Evolutionary conservation across 2,888 invertebrate genomes (phyloP).

Genomic region (Spilosoma lubricipeda): DNA sequence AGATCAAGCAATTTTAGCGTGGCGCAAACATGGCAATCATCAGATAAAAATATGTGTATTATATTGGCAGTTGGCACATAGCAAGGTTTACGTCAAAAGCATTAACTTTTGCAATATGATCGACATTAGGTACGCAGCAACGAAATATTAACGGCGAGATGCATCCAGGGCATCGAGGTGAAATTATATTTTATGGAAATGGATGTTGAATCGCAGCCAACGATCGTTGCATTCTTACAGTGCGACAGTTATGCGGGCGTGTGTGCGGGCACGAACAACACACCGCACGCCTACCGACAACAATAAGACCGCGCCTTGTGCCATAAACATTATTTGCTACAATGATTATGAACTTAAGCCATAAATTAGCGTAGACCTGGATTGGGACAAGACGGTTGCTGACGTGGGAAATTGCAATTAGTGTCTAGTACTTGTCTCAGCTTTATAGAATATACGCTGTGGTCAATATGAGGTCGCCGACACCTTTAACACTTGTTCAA

Average conservation of each 20-base stretch:
- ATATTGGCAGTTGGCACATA: conserved; percentile 55
- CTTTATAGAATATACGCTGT: not conserved
- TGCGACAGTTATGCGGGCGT: conserved; percentile 77
- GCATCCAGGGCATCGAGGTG: conserved; percentile 69
- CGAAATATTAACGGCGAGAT: conserved; percentile 69
- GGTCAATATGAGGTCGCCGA: not conserved
- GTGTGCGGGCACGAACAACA: conserved; percentile 68
- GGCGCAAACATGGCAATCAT: conserved; percentile 53
- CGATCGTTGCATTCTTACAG: conserved; percentile 73
- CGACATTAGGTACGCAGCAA: conserved; percentile 34
- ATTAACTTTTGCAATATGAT: conserved; percentile 63
- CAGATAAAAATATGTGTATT: conserved; percentile 28
- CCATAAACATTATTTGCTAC: conserved; percentile 84
- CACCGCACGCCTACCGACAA: conserved; percentile 75
- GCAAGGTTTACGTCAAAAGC: conserved; percentile 58
- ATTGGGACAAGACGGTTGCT: conserved; percentile 66
- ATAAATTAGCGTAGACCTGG: conserved; percentile 81
- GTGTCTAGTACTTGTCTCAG: conserved; percentile 40
- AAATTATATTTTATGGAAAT: conserved; percentile 84
- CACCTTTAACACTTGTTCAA: not conserved
- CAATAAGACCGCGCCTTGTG: conserved; percentile 83
- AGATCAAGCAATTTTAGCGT: conserved; percentile 62
- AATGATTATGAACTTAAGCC: conserved; percentile 84
- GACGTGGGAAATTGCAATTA: conserved; percentile 75
- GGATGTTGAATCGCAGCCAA: conserved; percentile 81